A percentile compares a stretch with the other conserved stretches of the same genome.
phyloP scores from a whole-genome alignment of 2,888 invertebrate genomes.

The Leucoma salicis region DNA sequence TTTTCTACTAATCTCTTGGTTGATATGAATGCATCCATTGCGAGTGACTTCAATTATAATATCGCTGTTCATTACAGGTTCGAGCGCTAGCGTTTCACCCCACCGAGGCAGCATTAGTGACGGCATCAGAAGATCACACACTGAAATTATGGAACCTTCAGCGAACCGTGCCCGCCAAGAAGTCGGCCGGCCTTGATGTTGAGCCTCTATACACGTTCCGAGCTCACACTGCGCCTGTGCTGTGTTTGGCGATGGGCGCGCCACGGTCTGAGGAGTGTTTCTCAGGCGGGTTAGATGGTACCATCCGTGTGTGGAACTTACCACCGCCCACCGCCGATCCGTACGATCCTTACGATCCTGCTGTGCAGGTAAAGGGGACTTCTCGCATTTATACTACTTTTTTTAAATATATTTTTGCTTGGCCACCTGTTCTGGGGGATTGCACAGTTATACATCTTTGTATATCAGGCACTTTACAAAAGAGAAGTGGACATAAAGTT shows the following conservation, averaged over 20 bases:
- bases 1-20: too few relatives aligned
- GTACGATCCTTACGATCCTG: slow-evolving; percentile 97
- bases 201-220: slow-evolving; percentile 99
- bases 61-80: slow-evolving; percentile 75
- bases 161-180: slow-evolving; percentile 98
- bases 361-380: slow-evolving; percentile 91
- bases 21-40: too few relatives aligned
- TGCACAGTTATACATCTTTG: too few relatives aligned
- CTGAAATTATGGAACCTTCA: slow-evolving; percentile 99
- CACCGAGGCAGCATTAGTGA: slow-evolving; percentile 96
- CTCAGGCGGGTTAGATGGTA: slow-evolving; percentile 96
- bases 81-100: slow-evolving; percentile 97
- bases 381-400: too few relatives aligned
- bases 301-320: slow-evolving; percentile 98
- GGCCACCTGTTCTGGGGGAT: too few relatives aligned
- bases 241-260: slow-evolving; percentile 96
- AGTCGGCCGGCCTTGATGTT: slow-evolving; percentile 97
- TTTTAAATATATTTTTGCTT: too few relatives aligned
- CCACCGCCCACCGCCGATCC: slow-evolving; percentile 97
- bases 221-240: slow-evolving; percentile 96
- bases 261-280: slow-evolving; percentile 97
- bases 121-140: slow-evolving; percentile 99
- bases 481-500: too few relatives aligned
- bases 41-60: not conserved
- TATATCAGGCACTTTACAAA: too few relatives aligned